Percentiles rank a stretch among this genome's conserved stretches.
Evolutionary conservation across 2,888 invertebrate species (phyloP).

Genomic region (Eumacrocentrus americanus): DNA sequence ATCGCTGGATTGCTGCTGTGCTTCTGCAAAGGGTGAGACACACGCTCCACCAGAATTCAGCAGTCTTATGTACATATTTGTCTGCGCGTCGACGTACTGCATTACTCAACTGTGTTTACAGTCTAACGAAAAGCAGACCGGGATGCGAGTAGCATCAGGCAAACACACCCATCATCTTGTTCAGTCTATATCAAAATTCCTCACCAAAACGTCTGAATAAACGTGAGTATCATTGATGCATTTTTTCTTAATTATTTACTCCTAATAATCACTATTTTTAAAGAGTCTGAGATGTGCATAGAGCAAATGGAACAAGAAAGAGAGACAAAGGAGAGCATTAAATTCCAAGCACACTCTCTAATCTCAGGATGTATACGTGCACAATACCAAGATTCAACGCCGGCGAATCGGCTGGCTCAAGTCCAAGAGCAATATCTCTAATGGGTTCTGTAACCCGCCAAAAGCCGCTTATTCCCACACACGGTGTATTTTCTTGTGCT

Average conservation of each 20-base stretch:
- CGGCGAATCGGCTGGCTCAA: slow-evolving; percentile 31
- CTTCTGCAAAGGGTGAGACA: slow-evolving; percentile 7
- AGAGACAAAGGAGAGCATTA: not conserved
- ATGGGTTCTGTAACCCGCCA: slow-evolving; percentile 30
- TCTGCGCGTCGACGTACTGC: not conserved
- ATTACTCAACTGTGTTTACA: not conserved
- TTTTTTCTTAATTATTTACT: too few relatives aligned
- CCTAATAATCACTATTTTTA: too few relatives aligned
- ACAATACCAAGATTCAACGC: not conserved
- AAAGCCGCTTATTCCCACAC: slow-evolving; percentile 7
- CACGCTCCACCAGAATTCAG: not conserved
- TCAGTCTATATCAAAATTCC: not conserved
- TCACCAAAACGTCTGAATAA: not conserved
- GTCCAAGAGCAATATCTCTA: slow-evolving; percentile 37
- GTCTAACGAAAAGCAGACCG: not conserved
- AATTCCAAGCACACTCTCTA: slow-evolving; percentile 4
- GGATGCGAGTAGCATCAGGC: not conserved
- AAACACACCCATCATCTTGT: not conserved
- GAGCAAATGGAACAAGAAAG: not conserved
- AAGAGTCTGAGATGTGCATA: too few relatives aligned
- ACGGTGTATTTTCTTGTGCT: not conserved
- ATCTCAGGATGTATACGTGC: slow-evolving; percentile 19
- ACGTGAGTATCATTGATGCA: too few relatives aligned
- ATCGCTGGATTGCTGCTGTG: slow-evolving; percentile 17
- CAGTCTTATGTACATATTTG: not conserved